A percentile compares a stretch with the other conserved stretches of the same genome.
phyloP scores from a whole-genome alignment of 2,113 vertebrate genomes.

The Pygoscelis antarcticus region DNA sequence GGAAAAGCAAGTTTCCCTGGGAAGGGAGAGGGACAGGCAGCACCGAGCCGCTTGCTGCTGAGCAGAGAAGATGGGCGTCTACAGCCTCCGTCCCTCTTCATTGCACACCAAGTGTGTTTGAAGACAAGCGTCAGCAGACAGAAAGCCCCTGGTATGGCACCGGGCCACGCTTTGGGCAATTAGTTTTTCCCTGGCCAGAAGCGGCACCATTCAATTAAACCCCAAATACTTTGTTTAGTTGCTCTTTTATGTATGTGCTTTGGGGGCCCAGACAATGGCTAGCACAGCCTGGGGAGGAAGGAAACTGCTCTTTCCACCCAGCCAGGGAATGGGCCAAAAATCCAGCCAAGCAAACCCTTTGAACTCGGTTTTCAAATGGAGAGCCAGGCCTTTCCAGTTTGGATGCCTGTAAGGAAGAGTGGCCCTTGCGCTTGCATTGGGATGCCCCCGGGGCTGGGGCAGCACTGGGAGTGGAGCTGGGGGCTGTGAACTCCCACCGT shows the following conservation, averaged over 20 bases:
- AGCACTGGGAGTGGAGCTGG: not conserved
- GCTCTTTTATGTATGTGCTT: conserved; percentile 14
- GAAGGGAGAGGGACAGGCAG: not conserved
- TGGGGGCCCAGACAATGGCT: conserved; percentile 41
- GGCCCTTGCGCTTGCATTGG: not conserved
- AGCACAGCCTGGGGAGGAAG: conserved; percentile 29
- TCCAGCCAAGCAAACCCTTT: conserved; percentile 19
- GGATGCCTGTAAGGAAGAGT: not conserved
- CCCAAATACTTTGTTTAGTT: conserved; percentile 8
- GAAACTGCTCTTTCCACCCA: conserved; percentile 44
- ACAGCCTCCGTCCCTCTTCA: not conserved
- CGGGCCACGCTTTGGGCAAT: not conserved
- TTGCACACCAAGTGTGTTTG: not conserved
- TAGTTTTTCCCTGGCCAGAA: not conserved
- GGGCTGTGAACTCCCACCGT: not conserved
- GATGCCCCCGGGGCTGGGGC: not conserved
- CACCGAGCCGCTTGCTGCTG: fast-evolving
- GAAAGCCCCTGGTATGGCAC: not conserved
- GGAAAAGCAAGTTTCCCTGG: not conserved
- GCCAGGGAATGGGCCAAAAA: not conserved
- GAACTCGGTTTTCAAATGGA: not conserved
- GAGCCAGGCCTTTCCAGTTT: not conserved
- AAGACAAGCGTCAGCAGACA: not conserved
- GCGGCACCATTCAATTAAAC: conserved; percentile 27
- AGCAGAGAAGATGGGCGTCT: not conserved